Base-by-base conservation (phyloP, 1,140 invertebrate species). In the Sarcophaga peregrina region DNA sequence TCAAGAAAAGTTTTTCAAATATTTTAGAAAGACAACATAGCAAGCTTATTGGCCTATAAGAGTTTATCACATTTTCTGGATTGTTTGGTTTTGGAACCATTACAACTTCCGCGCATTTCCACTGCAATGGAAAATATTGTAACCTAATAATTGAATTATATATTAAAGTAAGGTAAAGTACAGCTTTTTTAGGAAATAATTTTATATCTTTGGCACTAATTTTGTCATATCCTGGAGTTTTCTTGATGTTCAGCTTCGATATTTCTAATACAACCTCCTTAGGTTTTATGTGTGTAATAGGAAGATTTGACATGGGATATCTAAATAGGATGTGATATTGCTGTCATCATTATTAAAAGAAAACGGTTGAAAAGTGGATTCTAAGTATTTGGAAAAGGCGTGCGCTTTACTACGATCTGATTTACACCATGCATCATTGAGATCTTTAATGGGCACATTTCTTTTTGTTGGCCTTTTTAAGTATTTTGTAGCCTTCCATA, bases 11-110 rank as follows among this genome's bases (percentile, higher is more conserved):
- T n/a, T n/a, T n/a, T n/a, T n/a, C n/a, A n/a, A n/a, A n/a, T n/a
- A n/a, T n/a, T n/a, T n/a, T n/a, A 87, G 62, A 84, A 8, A 86
- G 46, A 45, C 85, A 85, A 48, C 82, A 80, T 58, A 89, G 75
- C 17, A 89, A 80, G 58, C 86, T 87, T 20, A 62, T 62, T 15
- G 58, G 58, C 13, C 58, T 15, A 62, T 62, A 62, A 15, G 58
- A 62, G 58, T 17, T 15, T 1, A 62, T 15, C 20, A 62, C 20
- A 17, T 62, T 62, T n/a, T n/a, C n/a, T n/a, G n/a, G n/a, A n/a
- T n/a, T n/a, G n/a, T n/a, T n/a, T n/a, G n/a, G n/a, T n/a, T n/a
- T 37, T 37, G 25, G 25, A 37, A 37, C 25, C 25, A 37, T 37
- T 37, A 37, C 25, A 37, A 37, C 4, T 37, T 37, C 25, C 25